These are phyloP conservation scores for Drosophila neoperkinsi DNA, from an alignment of 2,888 invertebrate genomes.

Conservation along the genomic window DNA sequence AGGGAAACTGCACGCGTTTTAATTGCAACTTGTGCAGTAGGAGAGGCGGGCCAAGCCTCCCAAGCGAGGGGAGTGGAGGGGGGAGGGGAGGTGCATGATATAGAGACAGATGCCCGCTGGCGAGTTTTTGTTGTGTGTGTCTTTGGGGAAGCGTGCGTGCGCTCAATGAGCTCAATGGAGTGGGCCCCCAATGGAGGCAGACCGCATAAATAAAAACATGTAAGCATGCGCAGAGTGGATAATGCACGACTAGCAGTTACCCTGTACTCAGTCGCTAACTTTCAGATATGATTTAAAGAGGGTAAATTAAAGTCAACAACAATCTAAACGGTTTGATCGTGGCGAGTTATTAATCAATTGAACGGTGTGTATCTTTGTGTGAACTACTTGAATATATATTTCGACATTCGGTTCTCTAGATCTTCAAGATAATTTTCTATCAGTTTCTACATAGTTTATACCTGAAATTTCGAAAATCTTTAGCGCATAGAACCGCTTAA, in stretches of 20 bases:
- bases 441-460: not conserved
- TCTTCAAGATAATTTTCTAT: not conserved
- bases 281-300: not conserved
- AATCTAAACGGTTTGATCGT: not conserved
- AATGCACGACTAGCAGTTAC: conserved; percentile 10
- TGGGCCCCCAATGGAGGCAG: conserved; percentile 44
- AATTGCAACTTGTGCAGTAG: conserved; percentile 48
- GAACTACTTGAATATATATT: not conserved
- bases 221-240: not conserved
- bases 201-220: conserved; percentile 46
- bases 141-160: conserved; percentile 52
- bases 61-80: not conserved
- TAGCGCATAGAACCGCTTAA: not conserved
- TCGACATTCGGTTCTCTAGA: too few relatives aligned
- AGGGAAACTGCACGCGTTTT: conserved; percentile 65
- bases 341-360: too few relatives aligned
- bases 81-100: not conserved
- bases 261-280: not conserved
- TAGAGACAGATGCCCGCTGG: conserved; percentile 18
- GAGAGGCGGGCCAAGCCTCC: not conserved
- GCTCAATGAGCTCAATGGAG: conserved; percentile 53
- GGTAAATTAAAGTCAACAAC: not conserved
- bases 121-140: conserved; percentile 10
- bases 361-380: too few relatives aligned
- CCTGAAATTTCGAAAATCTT: not conserved